Evolutionary conservation across 1,140 invertebrate species (phyloP), one percentile per base, ranked within the genome.

Genomic region (Drosophila miranda): DNA sequence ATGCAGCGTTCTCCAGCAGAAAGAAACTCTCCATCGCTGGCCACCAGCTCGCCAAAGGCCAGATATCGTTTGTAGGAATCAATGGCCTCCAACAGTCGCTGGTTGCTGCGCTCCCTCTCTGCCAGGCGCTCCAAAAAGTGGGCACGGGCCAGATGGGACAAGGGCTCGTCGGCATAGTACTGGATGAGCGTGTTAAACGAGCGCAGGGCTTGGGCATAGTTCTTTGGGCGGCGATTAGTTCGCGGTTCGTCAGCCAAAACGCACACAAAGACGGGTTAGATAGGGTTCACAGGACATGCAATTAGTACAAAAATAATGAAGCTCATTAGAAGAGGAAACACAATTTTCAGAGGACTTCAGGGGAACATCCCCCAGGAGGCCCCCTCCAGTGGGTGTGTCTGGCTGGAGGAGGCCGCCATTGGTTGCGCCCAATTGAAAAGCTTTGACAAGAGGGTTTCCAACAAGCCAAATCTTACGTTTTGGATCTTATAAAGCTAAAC

Each of bases 31-130:
- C 89, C 82, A 66, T 95, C 93, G 38, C 95, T 94, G 55, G 94
- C 93, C 52, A 93, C 90, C 43, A 75, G 52, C 45, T 89, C 83
- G 6, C 92, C 92, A 9, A 94, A 91, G 23, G 93, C 91, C 44
- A 97, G 79, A 16, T 95, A 91, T 34, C 88, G 78, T 50, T 92
- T 83, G 87, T 96, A 96, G 13, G 92, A 92, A 16, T 91, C 83
- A 56, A 97, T 95, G 26, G 95, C 93, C 68, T 94, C 90, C 61
- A 94, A 92, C 9, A 97, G 92, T 14, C 95, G 77, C 6, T 91
- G 77, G 88, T 97, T 97, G 89, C 95, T 96, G 45, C 92, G 91
- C 57, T 93, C 91, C 45, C 90, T 64, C 49, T 95, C 95, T 0
- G 96, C 94, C 75, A 94, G 74, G n/a, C 87, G 70, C 88, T 96